Evolutionary conservation across 2,888 invertebrate genomes (phyloP).

Genomic region (Andrena bucephala): DNA sequence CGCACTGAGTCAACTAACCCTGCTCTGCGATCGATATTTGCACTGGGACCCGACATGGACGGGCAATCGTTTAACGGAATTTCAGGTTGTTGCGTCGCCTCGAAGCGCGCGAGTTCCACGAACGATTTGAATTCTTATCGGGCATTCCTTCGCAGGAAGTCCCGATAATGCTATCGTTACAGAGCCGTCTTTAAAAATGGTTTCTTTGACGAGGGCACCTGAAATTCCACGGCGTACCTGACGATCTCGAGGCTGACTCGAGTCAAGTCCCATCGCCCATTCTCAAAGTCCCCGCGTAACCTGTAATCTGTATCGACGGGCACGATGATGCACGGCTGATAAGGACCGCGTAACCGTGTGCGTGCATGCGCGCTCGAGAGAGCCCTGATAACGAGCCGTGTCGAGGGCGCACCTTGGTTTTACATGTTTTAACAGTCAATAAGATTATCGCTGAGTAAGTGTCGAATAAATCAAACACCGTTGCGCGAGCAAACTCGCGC

Average conservation of each 20-base stretch:
- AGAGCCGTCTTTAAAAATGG: slow-evolving; percentile 5
- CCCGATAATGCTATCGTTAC: slow-evolving; percentile 14
- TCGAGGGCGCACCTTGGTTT: slow-evolving; percentile 73
- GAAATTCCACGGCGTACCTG: slow-evolving; percentile 7
- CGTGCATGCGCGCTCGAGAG: slow-evolving; percentile 23
- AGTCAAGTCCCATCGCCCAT: not conserved
- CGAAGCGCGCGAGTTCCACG: slow-evolving; percentile 1
- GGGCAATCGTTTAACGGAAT: not conserved
- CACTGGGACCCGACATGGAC: not conserved
- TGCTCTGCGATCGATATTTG: not conserved
- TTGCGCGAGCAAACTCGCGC: slow-evolving; percentile 59
- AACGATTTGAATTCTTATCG: slow-evolving; percentile 46
- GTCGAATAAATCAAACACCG: slow-evolving; percentile 80
- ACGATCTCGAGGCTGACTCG: not conserved
- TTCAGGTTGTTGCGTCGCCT: not conserved
- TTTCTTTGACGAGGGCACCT: not conserved
- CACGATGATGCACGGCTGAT: slow-evolving; percentile 51
- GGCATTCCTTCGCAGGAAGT: slow-evolving; percentile 34
- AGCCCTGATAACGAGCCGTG: slow-evolving; percentile 47
- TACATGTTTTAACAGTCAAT: slow-evolving; percentile 78
- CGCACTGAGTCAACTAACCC: not conserved
- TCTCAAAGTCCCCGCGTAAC: slow-evolving; percentile 20
- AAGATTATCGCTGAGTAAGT: slow-evolving; percentile 78
- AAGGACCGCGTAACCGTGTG: slow-evolving; percentile 33
- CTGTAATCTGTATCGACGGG: slow-evolving; percentile 33